These are phyloP conservation scores for Apamea sordens DNA, from an alignment of 2,888 invertebrate genomes.

Conservation along the genomic window DNA sequence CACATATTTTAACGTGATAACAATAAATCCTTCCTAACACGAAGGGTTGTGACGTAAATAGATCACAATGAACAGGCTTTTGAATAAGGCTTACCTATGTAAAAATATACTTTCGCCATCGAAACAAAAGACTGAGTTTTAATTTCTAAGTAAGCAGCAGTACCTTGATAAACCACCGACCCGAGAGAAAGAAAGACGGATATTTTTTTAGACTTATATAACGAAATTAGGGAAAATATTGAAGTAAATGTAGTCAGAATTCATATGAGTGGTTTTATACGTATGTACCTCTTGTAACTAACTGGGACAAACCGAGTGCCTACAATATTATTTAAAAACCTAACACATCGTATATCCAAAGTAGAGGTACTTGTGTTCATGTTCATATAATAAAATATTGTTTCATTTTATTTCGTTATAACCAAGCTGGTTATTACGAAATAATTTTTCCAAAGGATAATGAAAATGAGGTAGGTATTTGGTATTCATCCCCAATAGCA, in stretches of 20 bases:
- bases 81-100: conserved; percentile 16
- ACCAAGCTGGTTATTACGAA: not conserved
- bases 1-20: conserved; percentile 27
- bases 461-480: not conserved
- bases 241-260: conserved; percentile 29
- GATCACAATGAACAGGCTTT: conserved; percentile 27
- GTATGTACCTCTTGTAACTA: conserved; percentile 2
- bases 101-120: conserved; percentile 31
- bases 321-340: conserved; percentile 24
- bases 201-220: conserved; percentile 18
- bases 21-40: conserved; percentile 45
- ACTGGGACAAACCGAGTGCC: not conserved
- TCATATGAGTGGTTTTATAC: conserved; percentile 19
- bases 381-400: conserved; percentile 10
- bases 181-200: conserved; percentile 32
- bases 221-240: conserved; percentile 43
- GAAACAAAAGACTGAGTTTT: conserved; percentile 37
- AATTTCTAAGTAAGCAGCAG: conserved; percentile 30
- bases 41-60: conserved; percentile 35
- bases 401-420: conserved; percentile 3
- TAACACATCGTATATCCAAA: not conserved
- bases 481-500: not conserved
- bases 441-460: not conserved
- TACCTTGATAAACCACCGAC: conserved; percentile 36
- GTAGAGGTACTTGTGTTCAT: not conserved